Percentiles rank a stretch among this genome's conserved stretches.
phyloP scores from a whole-genome alignment of 2,113 vertebrate species.

The Columba janthina region DNA sequence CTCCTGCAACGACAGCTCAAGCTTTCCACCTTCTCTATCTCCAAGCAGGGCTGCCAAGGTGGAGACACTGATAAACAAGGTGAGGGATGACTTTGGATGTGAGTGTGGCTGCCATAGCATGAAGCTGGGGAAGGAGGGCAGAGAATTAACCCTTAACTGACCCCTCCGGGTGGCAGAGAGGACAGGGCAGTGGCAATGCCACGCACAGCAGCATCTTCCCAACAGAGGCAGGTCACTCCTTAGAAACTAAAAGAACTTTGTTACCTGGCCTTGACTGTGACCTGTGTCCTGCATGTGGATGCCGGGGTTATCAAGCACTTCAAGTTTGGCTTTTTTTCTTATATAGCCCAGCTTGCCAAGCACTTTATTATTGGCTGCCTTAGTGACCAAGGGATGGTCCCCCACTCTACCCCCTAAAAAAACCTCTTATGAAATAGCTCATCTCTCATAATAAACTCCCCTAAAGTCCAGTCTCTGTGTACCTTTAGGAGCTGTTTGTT shows the following conservation, averaged over 20 bases:
- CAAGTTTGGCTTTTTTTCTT: not conserved
- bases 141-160: not conserved
- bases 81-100: not conserved
- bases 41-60: not conserved
- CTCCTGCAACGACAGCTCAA: not conserved
- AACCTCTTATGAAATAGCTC: not conserved
- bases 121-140: not conserved
- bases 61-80: not conserved
- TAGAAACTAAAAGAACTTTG: not conserved
- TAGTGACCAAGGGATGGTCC: not conserved
- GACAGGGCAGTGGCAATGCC: not conserved
- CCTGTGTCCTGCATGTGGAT: not conserved
- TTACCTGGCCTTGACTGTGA: not conserved
- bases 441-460: not conserved
- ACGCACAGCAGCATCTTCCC: rapidly evolving
- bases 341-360: not conserved
- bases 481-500: not conserved
- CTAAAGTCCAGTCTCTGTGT: not conserved
- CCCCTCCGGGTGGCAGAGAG: not conserved
- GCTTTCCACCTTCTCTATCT: not conserved
- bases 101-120: not conserved
- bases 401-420: not conserved
- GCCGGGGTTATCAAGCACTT: not conserved
- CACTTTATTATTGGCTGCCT: not conserved
- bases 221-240: not conserved